Base-by-base conservation (phyloP, 1,140 invertebrate genomes). In the Drosophila miranda region DNA sequence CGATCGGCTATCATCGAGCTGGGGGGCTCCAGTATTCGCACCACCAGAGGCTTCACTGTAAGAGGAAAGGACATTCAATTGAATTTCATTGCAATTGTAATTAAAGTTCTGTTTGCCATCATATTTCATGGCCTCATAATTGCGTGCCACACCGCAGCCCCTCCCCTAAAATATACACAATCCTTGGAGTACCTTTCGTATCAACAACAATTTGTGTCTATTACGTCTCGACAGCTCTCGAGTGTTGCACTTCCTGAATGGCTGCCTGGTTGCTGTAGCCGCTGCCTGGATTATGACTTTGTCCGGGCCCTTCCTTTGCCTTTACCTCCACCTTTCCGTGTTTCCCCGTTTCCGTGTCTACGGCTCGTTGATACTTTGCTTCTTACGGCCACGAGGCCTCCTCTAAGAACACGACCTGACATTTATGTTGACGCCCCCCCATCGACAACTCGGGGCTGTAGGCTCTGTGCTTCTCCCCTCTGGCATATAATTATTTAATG, bases 41-140 rank as follows among this genome's bases (percentile, higher is more conserved):
- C 95, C 43, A 95, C 95, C 55, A 97, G 90, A 11, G 96, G 96
- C 91, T 95, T 95, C 80, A 97, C 96, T 97, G 92, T 0, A 89
- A 91, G 34, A 89, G 9, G 83, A 52, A 45, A 58, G 49, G 42
- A 67, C 53, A 58, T 73, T 66, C 60, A 63, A 75, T 75, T 73
- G 59, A 75, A 66, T 38, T 38, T 4, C 34, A 38, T 38, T 74
- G 72, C 59, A 75, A 75, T 72, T 60, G 66, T 56, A 69, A 69
- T 69, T 69, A 69, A 69, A 69, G 56, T 38, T 38, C 62, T 56
- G 63, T 69, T 69, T 69, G 68, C 66, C 66, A 69, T 69, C 68
- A 68, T 69, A 69, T 68, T 68, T 69, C 63, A 69, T 56, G 49
- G 67, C 53, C 68, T 46, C 55, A 72, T 75, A 75, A 75, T 74